phyloP scores from a whole-genome alignment of 2,797 vertebrate genomes.

The Gymnoscopelus braueri region DNA sequence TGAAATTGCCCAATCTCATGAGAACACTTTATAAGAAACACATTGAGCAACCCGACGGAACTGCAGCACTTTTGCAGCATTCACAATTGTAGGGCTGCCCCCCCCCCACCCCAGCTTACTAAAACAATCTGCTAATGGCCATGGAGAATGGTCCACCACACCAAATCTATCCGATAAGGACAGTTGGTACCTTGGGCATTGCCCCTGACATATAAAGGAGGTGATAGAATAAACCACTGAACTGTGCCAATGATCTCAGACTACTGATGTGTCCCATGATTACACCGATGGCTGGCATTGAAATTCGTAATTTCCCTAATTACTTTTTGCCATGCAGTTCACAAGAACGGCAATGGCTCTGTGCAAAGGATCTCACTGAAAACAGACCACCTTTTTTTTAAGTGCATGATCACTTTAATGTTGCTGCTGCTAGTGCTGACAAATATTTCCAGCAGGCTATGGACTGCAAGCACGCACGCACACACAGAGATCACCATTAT shows the following conservation, averaged over 20 bases:
- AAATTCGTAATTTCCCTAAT: slow-evolving; percentile 19
- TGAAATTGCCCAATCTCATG: slow-evolving; percentile 64
- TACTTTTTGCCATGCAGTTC: background rate
- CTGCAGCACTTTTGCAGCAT: slow-evolving; percentile 23
- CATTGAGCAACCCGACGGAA: slow-evolving; percentile 49
- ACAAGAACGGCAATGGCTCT: background rate
- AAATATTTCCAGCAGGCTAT: background rate
- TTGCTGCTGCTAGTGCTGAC: background rate
- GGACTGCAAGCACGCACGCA: background rate
- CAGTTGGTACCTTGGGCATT: slow-evolving; percentile 33
- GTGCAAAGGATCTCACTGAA: background rate
- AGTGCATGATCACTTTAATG: background rate
- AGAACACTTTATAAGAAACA: slow-evolving; percentile 68
- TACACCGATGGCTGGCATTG: slow-evolving; percentile 17
- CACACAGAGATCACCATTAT: slow-evolving; percentile 37
- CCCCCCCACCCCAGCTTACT: slow-evolving; percentile 25
- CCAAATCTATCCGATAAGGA: slow-evolving; percentile 40
- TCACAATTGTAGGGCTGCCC: slow-evolving; percentile 54
- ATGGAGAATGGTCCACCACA: slow-evolving; percentile 37
- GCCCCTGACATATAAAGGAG: slow-evolving; percentile 22
- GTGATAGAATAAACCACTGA: slow-evolving; percentile 22
- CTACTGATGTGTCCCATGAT: slow-evolving; percentile 7
- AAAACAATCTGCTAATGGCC: slow-evolving; percentile 51
- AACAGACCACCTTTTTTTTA: background rate
- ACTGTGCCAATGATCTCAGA: background rate